These are phyloP conservation scores for Puffinus mauretanicus DNA, from an alignment of 2,113 vertebrate species.

Conservation along the genomic window DNA sequence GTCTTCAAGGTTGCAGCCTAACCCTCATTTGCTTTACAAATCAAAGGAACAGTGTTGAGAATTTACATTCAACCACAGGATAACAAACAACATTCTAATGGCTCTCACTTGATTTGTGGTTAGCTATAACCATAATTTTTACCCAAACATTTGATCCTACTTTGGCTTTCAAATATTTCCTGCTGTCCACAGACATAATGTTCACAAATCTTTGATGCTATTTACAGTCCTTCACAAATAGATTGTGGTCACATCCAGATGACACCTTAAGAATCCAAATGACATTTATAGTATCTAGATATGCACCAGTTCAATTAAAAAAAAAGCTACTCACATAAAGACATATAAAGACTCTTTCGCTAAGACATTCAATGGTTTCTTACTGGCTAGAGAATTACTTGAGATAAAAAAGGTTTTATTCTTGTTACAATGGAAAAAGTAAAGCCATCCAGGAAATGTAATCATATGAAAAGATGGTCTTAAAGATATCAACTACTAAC, in stretches of 20 bases:
- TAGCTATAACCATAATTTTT: constrained; percentile 49
- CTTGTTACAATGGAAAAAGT: constrained; percentile 57
- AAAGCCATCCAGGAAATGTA: constrained; percentile 56
- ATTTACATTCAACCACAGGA: not conserved
- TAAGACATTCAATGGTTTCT: constrained; percentile 33
- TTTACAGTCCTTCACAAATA: constrained; percentile 59
- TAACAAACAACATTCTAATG: constrained; percentile 44
- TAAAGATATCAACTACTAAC: constrained; percentile 38
- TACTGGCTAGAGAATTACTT: constrained; percentile 54
- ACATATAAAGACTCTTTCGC: constrained; percentile 65
- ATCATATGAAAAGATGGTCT: constrained; percentile 58
- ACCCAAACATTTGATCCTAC: constrained; percentile 66
- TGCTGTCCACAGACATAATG: constrained; percentile 36
- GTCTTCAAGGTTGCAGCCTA: not conserved
- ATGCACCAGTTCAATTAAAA: constrained; percentile 29
- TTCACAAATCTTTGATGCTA: constrained; percentile 61
- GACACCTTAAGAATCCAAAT: not conserved
- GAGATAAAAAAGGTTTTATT: constrained; percentile 53
- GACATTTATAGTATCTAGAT: constrained; percentile 37
- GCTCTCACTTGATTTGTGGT: constrained; percentile 59
- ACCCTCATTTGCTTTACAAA: not conserved
- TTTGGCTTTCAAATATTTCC: constrained; percentile 64
- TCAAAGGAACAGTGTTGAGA: constrained; percentile 15
- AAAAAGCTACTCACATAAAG: constrained; percentile 38
- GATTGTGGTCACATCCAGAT: constrained; percentile 52